These are phyloP conservation scores for Nestor notabilis DNA, from an alignment of 2,113 vertebrate genomes.

Conservation along the genomic window DNA sequence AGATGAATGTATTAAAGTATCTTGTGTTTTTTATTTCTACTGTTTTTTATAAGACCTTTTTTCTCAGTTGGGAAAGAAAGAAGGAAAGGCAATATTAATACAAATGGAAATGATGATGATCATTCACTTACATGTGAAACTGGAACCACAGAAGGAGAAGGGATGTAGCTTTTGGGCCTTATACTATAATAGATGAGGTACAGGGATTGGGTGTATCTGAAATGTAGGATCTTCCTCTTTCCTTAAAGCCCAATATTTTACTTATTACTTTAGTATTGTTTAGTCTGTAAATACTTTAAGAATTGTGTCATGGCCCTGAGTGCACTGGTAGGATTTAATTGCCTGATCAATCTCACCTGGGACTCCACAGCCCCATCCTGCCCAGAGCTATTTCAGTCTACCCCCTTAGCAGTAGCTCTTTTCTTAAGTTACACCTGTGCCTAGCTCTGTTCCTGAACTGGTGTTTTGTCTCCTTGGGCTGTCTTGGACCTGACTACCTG, in stretches of 20 bases:
- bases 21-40: fast-evolving
- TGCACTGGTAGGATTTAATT: background rate
- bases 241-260: background rate
- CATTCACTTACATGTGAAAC: background rate
- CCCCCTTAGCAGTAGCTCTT: fast-evolving
- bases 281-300: background rate
- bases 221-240: background rate
- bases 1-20: background rate
- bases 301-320: no score
- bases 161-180: background rate
- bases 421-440: fast-evolving
- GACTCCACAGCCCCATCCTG: no score
- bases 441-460: fast-evolving
- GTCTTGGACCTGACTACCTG: fast-evolving
- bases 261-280: background rate
- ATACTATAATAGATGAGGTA: background rate
- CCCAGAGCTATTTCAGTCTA: background rate
- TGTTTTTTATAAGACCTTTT: background rate
- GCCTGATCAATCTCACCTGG: background rate
- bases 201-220: fast-evolving
- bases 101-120: background rate
- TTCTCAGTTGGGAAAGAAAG: background rate
- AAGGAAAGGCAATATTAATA: background rate
- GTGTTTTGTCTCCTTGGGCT: fast-evolving
- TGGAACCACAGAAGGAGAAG: background rate